A percentile compares a stretch with the other conserved stretches of the same genome.
Conservation (phyloP, 2,113 vertebrate genomes). For the Microcebus jonahi region DNA sequence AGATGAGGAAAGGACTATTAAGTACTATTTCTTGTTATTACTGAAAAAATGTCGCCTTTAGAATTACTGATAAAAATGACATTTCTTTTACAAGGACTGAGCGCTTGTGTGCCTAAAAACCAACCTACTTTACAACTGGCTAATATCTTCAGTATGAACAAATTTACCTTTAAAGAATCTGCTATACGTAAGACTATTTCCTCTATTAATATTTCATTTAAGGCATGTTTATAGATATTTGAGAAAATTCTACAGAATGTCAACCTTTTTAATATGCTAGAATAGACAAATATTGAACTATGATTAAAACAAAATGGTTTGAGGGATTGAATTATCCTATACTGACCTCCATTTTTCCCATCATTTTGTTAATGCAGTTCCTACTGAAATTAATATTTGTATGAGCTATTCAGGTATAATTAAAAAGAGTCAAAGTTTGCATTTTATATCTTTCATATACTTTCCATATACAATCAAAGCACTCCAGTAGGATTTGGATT, state of each 20-base stretch:
- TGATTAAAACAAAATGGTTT: not conserved
- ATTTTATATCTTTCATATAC: not conserved
- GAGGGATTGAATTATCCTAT: no score
- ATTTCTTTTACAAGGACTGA: not conserved
- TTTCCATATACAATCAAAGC: not conserved
- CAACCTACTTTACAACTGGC: not conserved
- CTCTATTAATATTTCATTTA: conserved; percentile 27
- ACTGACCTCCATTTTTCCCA: not conserved
- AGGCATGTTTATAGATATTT: not conserved
- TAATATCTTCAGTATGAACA: not conserved
- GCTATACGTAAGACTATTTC: not conserved
- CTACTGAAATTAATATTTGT: not conserved
- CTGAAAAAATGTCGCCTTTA: not conserved
- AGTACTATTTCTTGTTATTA: not conserved
- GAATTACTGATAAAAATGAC: not conserved
- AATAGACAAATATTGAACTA: not conserved
- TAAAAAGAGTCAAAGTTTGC: not conserved
- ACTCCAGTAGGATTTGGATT: not conserved
- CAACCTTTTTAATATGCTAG: not conserved
- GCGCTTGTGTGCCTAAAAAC: not conserved
- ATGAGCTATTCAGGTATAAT: not conserved
- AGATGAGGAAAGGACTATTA: not conserved
- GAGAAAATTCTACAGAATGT: not conserved
- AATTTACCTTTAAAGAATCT: not conserved
- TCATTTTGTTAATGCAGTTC: not conserved